phyloP scores from a whole-genome alignment of 2,888 invertebrate species.

The Lycocerus yunnanus region DNA sequence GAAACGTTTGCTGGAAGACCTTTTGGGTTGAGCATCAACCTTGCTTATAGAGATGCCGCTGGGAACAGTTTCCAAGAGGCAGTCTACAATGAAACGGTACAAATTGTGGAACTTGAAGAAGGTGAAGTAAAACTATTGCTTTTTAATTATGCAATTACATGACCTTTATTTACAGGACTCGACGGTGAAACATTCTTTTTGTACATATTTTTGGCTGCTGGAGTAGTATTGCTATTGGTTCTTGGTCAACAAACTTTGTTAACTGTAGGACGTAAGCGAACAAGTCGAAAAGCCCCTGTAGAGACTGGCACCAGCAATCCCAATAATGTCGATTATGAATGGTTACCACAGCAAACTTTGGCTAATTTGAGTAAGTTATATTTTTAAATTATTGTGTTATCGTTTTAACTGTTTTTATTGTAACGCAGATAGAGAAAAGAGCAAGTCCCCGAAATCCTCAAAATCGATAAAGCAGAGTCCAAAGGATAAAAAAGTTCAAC shows the following conservation, averaged over 20 bases:
- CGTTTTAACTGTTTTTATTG: constrained; percentile 32
- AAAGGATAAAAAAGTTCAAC: constrained; percentile 78
- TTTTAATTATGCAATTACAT: constrained; percentile 10
- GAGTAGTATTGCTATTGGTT: constrained; percentile 84
- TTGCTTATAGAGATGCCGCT: constrained; percentile 84
- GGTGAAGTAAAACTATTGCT: constrained; percentile 49
- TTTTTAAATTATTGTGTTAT: neutral
- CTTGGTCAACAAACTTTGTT: constrained; percentile 87
- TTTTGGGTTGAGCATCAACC: constrained; percentile 91
- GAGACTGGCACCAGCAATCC: constrained; percentile 91
- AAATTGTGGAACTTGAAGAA: constrained; percentile 94
- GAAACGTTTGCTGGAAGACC: constrained; percentile 97
- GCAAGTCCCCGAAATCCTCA: constrained; percentile 72
- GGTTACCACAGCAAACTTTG: constrained; percentile 93
- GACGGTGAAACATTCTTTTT: constrained; percentile 99
- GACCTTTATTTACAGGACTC: constrained; percentile 59
- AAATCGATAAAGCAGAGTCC: constrained; percentile 69
- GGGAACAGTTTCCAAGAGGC: constrained; percentile 78
- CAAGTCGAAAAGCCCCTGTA: constrained; percentile 62
- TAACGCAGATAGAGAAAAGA: constrained; percentile 51
- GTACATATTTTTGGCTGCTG: constrained; percentile 91
- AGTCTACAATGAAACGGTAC: constrained; percentile 97
- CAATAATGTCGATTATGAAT: constrained; percentile 95
- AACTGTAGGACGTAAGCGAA: constrained; percentile 78
- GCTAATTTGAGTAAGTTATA: constrained; percentile 77